Base-by-base conservation (phyloP, 2,888 invertebrate species). In the Ommatoiulus sabulosus region DNA sequence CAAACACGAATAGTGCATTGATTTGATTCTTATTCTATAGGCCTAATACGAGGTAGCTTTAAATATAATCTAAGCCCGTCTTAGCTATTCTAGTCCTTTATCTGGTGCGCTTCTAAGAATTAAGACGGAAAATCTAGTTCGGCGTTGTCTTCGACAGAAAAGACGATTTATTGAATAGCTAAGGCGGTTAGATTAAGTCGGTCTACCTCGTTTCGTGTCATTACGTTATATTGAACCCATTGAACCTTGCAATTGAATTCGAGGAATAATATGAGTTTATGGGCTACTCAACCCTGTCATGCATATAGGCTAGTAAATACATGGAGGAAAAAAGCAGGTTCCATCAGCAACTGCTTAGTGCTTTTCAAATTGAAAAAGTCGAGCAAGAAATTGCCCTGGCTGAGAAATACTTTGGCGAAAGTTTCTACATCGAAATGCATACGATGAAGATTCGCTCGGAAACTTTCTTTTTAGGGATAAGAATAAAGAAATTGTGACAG, bases 161-260 rank as follows among this genome's bases (percentile, higher is more conserved):
- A 24, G 80, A 80, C 80, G 35, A 35, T 80, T 43, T 80, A 80
- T 80, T 80, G 80, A 80, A 35, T 80, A 80, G 24, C 80, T 80
- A 80, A 80, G 35, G 80, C 15, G 80, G 80, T 80, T 80, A 80
- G 80, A 80, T 80, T 80, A 80, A 80, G 80, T 80, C 80, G 80
- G 80, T 80, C 80, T 80, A 80, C 80, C 80, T 43, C 35, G 80
- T 80, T 80, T 80, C 80, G 35, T 80, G 80, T 80, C 80, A 80
- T 80, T 80, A 80, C 80, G 35, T 80, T 43, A 80, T 80, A 80
- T 80, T 43, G 35, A 43, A 43, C 80, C 80, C 80, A 80, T 35
- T 43, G 80, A 80, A 80, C 80, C 80, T 80, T 80, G 80, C 35
- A 80, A 80, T 80, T 80, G 80, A 80, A 80, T 80, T 80, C 80